Conservation (phyloP, 2,888 invertebrate species). For the Pilophorus perplexus region DNA sequence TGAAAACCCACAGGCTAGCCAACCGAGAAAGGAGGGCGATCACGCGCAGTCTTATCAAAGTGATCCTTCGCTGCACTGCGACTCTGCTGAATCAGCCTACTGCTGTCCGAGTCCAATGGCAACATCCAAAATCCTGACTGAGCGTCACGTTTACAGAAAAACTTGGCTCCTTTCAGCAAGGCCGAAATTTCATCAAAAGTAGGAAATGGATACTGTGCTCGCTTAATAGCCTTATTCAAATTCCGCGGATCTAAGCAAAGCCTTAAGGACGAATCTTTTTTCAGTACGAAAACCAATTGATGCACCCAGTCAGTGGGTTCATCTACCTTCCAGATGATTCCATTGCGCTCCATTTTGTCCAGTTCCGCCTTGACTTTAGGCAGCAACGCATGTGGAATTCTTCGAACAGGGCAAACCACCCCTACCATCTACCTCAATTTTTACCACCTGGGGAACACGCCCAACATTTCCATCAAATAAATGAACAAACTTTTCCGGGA, state of each 20-base stretch:
- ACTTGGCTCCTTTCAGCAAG: constrained; percentile 1
- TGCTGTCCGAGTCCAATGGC: neutral
- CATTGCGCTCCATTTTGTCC: neutral
- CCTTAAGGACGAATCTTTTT: constrained; percentile 8
- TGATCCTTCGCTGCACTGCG: no score
- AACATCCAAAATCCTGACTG: constrained; percentile 33
- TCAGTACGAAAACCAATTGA: constrained; percentile 25
- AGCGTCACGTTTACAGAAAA: constrained; percentile 27
- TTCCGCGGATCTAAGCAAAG: constrained; percentile 31
- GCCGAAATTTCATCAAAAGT: constrained; percentile 28
- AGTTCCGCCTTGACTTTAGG: constrained; percentile 20
- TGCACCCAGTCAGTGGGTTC: constrained; percentile 17
- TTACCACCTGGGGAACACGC: neutral
- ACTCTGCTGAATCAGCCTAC: no score
- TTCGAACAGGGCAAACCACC: constrained; percentile 10
- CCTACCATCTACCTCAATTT: neutral
- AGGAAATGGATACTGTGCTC: constrained; percentile 33
- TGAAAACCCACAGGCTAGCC: no score
- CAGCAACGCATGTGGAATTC: constrained; percentile 8
- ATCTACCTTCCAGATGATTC: neutral
- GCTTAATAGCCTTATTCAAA: constrained; percentile 21
- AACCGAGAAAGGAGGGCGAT: no score
- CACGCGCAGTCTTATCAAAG: no score
- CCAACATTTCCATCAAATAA: no score
- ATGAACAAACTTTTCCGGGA: no score